These are phyloP conservation scores for Criorhina ranunculi DNA, from an alignment of 2,888 invertebrate genomes.

Conservation along the genomic window DNA sequence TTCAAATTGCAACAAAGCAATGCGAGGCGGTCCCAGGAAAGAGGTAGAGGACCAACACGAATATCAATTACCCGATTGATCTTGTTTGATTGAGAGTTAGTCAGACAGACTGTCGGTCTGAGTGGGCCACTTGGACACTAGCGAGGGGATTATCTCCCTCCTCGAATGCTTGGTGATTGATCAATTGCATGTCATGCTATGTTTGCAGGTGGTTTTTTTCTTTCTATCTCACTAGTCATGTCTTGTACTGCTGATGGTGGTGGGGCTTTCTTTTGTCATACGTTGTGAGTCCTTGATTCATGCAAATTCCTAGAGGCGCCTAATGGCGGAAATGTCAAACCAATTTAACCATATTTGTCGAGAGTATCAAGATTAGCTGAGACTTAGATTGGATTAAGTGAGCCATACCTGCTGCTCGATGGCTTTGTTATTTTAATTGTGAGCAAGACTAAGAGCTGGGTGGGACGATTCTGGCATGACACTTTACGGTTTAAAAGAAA, in stretches of 20 bases:
- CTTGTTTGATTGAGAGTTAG: slow-evolving; percentile 74
- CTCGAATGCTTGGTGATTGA: slow-evolving; percentile 51
- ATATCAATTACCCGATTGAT: slow-evolving; percentile 75
- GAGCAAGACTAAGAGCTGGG: neutral
- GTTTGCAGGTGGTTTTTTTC: slow-evolving; percentile 71
- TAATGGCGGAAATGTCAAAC: slow-evolving; percentile 73
- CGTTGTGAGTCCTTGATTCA: slow-evolving; percentile 67
- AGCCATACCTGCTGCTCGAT: slow-evolving; percentile 7
- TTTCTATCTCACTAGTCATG: neutral
- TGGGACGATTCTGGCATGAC: slow-evolving; percentile 1
- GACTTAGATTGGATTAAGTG: slow-evolving; percentile 42
- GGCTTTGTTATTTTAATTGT: slow-evolving; percentile 28
- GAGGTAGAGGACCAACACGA: slow-evolving; percentile 51
- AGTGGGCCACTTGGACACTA: slow-evolving; percentile 48
- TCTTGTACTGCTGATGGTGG: neutral
- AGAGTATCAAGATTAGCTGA: slow-evolving; percentile 53
- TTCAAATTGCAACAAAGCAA: slow-evolving; percentile 69
- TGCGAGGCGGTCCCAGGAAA: slow-evolving; percentile 36
- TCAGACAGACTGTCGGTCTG: slow-evolving; percentile 72
- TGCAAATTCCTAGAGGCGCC: slow-evolving; percentile 35
- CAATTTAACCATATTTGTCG: slow-evolving; percentile 68
- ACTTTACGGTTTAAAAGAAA: too few species aligned
- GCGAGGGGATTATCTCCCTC: slow-evolving; percentile 55
- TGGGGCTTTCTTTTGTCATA: slow-evolving; percentile 46
- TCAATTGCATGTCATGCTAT: slow-evolving; percentile 68